Percentiles rank a stretch among this genome's conserved stretches.
Evolutionary conservation across 2,888 invertebrate species (phyloP).

Genomic region (Acanthosepion esculentum): DNA sequence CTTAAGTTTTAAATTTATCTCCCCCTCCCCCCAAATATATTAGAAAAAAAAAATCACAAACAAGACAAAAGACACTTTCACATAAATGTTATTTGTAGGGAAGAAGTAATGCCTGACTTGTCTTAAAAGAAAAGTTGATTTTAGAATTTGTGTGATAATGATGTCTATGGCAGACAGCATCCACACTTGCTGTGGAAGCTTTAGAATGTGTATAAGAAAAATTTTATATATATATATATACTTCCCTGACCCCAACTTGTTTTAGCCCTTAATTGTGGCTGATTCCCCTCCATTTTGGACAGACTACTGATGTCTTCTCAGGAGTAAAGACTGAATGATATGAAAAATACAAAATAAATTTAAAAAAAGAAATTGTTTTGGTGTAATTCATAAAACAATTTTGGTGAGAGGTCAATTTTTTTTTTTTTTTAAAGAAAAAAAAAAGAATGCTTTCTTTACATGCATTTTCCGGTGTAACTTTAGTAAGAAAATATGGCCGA

Average conservation of each 20-base stretch:
- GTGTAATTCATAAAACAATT: background rate
- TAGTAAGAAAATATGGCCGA: too few relatives aligned
- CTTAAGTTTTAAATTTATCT: background rate
- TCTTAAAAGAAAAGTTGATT: background rate
- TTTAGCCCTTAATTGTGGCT: background rate
- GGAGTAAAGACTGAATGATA: slow-evolving; percentile 24
- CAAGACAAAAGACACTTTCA: background rate
- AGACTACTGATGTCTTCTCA: slow-evolving; percentile 33
- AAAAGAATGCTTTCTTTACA: too few relatives aligned
- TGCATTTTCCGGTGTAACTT: too few relatives aligned
- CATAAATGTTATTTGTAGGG: background rate
- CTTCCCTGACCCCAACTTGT: background rate
- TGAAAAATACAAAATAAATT: background rate
- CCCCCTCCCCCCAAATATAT: background rate
- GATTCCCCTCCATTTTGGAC: background rate
- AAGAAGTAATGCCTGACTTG: background rate
- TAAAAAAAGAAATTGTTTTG: background rate
- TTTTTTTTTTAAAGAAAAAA: too few relatives aligned
- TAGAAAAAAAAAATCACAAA: background rate
- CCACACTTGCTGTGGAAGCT: background rate
- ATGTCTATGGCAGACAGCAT: background rate
- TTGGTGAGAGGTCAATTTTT: too few relatives aligned
- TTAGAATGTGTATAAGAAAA: background rate
- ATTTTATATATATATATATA: background rate
- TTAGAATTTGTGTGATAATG: background rate